Conservation (phyloP, 2,797 vertebrate genomes). For the Brachyrhaphis roseni region DNA sequence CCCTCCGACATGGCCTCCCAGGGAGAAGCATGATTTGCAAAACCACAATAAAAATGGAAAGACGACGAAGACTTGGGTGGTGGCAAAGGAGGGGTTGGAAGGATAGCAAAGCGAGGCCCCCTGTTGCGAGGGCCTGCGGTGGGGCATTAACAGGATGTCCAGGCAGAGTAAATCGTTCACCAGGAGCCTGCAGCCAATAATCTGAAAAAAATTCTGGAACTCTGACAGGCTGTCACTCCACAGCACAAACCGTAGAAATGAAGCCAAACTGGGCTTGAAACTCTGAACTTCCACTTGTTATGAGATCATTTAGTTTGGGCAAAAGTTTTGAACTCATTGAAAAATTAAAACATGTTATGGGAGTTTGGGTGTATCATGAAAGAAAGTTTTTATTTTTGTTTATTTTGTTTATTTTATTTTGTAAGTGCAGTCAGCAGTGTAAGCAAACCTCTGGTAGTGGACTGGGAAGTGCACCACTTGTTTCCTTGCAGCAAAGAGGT, state of each 20-base stretch:
- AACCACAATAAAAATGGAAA: constrained; percentile 76
- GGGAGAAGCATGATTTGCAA: constrained; percentile 66
- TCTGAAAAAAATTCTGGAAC: constrained; percentile 41
- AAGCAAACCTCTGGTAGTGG: background rate
- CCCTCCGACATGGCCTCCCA: constrained; percentile 44
- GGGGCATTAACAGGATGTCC: constrained; percentile 72
- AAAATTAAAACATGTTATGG: background rate
- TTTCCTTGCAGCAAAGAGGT: background rate
- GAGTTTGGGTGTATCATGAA: background rate
- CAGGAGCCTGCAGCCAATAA: constrained; percentile 31
- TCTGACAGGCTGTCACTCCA: constrained; percentile 27
- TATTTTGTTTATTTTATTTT: background rate
- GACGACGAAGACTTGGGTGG: constrained; percentile 41
- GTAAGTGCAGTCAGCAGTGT: background rate
- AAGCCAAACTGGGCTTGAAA: background rate
- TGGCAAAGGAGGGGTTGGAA: constrained; percentile 26
- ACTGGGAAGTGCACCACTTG: background rate
- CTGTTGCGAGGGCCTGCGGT: constrained; percentile 63
- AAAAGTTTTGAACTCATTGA: background rate
- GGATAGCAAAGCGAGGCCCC: constrained; percentile 55
- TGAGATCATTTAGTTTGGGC: constrained; percentile 5
- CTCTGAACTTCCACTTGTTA: background rate
- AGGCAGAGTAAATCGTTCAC: constrained; percentile 62
- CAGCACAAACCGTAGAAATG: background rate
- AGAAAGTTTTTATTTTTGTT: background rate